These are phyloP conservation scores for Protodeltote pygarga DNA, from an alignment of 2,888 invertebrate genomes.

Conservation along the genomic window DNA sequence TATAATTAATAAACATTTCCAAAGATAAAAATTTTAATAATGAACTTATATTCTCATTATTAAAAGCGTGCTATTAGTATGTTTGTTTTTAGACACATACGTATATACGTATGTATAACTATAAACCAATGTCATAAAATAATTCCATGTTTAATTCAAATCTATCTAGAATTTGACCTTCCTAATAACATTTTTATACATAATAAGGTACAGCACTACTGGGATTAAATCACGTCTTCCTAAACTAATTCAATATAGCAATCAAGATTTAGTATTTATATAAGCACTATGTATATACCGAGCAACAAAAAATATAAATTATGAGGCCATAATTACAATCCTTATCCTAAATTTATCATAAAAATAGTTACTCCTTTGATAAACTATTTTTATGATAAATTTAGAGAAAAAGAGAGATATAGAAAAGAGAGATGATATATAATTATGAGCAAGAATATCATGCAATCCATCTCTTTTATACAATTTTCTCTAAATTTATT, in stretches of 20 bases:
- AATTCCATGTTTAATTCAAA: slow-evolving; percentile 19
- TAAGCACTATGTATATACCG: neutral
- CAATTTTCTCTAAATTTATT: no score
- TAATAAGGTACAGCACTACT: slow-evolving; percentile 11
- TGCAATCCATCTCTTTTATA: no score
- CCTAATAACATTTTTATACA: slow-evolving; percentile 9
- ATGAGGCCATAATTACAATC: no score
- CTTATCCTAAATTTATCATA: no score
- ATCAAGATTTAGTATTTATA: neutral
- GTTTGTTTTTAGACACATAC: slow-evolving; percentile 3
- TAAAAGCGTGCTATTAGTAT: slow-evolving; percentile 13
- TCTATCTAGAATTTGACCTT: slow-evolving; percentile 11
- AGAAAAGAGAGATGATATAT: no score
- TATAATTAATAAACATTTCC: neutral
- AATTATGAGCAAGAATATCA: no score
- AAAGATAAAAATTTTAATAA: slow-evolving; percentile 13
- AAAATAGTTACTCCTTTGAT: no score
- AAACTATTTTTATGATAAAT: no score
- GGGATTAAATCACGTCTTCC: slow-evolving; percentile 15
- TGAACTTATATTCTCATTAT: slow-evolving; percentile 4
- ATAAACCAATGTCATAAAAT: slow-evolving; percentile 1
- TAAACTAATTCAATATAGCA: neutral
- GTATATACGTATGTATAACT: slow-evolving; percentile 5
- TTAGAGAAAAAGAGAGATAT: no score
- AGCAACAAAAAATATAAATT: no score